Evolutionary conservation across 1,140 invertebrate species (phyloP).

Genomic region (Diorhabda elongata): DNA sequence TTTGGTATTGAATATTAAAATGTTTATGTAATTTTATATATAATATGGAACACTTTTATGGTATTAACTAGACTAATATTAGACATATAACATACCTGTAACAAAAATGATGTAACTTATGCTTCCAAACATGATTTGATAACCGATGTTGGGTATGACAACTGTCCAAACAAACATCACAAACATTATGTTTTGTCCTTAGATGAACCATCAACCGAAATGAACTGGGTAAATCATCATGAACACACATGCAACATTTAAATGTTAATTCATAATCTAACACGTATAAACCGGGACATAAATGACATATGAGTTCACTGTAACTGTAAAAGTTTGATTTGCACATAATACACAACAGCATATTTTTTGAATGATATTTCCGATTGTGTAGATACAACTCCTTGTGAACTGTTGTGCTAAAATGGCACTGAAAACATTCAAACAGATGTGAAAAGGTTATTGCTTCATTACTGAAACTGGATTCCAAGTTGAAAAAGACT

Average conservation of each 20-base stretch:
- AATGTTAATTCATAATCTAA: slow-evolving; percentile 61
- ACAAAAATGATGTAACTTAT: slow-evolving; percentile 79
- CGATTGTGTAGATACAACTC: slow-evolving; percentile 79
- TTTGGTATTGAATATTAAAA: no score
- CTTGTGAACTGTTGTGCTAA: slow-evolving; percentile 68
- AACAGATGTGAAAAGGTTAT: slow-evolving; percentile 61
- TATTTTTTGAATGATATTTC: slow-evolving; percentile 77
- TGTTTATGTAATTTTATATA: no score
- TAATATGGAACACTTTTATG: no score
- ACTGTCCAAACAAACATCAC: slow-evolving; percentile 78
- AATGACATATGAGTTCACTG: slow-evolving; percentile 77
- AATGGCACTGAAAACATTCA: slow-evolving; percentile 81
- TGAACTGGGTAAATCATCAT: slow-evolving; percentile 70
- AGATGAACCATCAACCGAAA: slow-evolving; percentile 82
- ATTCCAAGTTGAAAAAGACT: slow-evolving; percentile 66
- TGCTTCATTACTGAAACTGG: slow-evolving; percentile 42
- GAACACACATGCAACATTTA: slow-evolving; percentile 70
- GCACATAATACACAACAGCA: slow-evolving; percentile 78
- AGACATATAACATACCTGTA: slow-evolving; percentile 69
- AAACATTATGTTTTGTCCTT: slow-evolving; percentile 73
- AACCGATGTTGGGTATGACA: slow-evolving; percentile 72
- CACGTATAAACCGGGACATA: slow-evolving; percentile 72
- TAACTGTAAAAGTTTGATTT: slow-evolving; percentile 80
- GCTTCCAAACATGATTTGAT: slow-evolving; percentile 83
- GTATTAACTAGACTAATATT: no score